Conservation (phyloP, 2,113 vertebrate species). For the Fregata magnificens region DNA sequence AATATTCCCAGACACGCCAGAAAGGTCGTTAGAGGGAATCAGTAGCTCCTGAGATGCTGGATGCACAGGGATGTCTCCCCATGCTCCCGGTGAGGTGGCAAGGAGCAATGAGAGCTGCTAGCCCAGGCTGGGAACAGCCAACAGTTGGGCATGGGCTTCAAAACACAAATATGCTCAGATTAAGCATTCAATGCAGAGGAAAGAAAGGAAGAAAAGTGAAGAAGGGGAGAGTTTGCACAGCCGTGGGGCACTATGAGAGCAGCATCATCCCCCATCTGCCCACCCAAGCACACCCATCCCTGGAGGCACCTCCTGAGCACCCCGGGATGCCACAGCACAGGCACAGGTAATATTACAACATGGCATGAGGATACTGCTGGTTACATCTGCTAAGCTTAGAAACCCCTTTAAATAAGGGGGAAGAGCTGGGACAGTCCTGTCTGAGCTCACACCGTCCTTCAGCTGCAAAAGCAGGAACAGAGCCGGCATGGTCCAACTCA, state of each 20-base stretch:
- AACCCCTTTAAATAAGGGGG: neutral
- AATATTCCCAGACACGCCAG: neutral
- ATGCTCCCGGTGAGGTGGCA: rapidly evolving
- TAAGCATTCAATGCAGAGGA: neutral
- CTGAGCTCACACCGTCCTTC: neutral
- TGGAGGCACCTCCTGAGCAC: rapidly evolving
- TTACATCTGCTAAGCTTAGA: neutral
- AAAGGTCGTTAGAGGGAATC: neutral
- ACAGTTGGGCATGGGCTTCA: neutral
- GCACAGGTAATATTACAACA: neutral
- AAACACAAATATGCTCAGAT: neutral
- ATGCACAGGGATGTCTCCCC: neutral
- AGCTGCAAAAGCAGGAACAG: neutral
- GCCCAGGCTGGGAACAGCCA: neutral
- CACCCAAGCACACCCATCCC: neutral
- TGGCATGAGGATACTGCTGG: neutral
- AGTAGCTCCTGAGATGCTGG: neutral
- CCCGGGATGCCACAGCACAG: neutral
- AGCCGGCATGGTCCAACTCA: neutral
- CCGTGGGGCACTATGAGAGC: neutral
- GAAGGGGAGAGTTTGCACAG: neutral
- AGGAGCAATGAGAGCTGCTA: neutral
- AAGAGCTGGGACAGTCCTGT: neutral
- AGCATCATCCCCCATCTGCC: neutral
- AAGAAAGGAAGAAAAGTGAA: neutral